Evolutionary conservation across 2,797 vertebrate genomes (phyloP).

Genomic region (Linurgus olivaceus): DNA sequence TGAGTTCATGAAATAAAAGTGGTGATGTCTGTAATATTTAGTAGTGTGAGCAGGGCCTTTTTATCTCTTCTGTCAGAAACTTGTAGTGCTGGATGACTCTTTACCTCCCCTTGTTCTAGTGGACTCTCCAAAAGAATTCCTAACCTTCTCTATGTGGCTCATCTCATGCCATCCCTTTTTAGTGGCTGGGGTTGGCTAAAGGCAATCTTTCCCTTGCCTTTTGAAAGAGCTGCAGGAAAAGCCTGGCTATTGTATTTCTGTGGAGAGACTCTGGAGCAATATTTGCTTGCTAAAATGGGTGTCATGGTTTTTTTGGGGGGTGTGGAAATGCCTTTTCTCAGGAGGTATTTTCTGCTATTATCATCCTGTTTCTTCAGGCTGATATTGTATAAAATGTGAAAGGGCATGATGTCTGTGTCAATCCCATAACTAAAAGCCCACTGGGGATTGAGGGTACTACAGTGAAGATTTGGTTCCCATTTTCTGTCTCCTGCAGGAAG

Average conservation of each 20-base stretch:
- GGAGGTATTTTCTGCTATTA: background rate
- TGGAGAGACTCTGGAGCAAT: background rate
- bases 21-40: background rate
- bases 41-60: background rate
- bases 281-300: background rate
- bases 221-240: background rate
- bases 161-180: background rate
- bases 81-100: background rate
- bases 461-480: background rate
- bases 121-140: background rate
- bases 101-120: background rate
- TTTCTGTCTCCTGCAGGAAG: background rate
- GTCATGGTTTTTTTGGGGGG: background rate
- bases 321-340: background rate
- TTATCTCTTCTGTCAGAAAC: background rate
- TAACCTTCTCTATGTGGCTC: background rate
- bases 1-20: background rate
- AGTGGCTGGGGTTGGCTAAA: background rate
- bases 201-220: background rate
- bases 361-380: background rate
- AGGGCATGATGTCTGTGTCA: background rate
- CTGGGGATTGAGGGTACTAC: background rate
- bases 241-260: background rate
- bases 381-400: background rate
- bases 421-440: background rate